Conservation (phyloP, 2,888 invertebrate genomes). For the Saturnia japonica region DNA sequence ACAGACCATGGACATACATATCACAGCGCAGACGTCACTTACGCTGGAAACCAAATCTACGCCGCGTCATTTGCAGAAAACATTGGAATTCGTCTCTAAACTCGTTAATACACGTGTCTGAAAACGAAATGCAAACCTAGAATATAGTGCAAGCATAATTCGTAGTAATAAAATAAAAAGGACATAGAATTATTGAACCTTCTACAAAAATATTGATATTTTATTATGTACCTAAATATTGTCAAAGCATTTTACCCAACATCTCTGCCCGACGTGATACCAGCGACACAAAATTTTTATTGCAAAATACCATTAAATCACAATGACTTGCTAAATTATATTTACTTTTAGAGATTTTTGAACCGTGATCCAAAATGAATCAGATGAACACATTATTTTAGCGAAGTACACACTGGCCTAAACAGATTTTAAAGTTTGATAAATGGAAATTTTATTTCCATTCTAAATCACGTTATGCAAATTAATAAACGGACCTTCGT, state of each 20-base stretch:
- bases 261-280: background rate
- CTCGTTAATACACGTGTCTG: too few species aligned
- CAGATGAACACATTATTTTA: background rate
- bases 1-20: too few species aligned
- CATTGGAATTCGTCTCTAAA: too few species aligned
- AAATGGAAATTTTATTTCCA: too few species aligned
- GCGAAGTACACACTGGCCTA: background rate
- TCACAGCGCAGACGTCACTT: too few species aligned
- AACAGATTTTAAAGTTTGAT: background rate
- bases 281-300: background rate
- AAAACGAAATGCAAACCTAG: background rate
- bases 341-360: background rate
- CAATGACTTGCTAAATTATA: background rate
- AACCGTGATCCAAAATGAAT: background rate
- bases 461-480: background rate
- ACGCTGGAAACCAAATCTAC: too few species aligned
- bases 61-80: too few species aligned
- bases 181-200: background rate
- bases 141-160: background rate
- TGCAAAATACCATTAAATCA: background rate
- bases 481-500: background rate
- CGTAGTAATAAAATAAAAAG: background rate
- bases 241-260: background rate
- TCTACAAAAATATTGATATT: background rate
- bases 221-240: background rate